Base-by-base conservation (phyloP, 2,888 invertebrate species). In the Stenchaetothrips biformis region DNA sequence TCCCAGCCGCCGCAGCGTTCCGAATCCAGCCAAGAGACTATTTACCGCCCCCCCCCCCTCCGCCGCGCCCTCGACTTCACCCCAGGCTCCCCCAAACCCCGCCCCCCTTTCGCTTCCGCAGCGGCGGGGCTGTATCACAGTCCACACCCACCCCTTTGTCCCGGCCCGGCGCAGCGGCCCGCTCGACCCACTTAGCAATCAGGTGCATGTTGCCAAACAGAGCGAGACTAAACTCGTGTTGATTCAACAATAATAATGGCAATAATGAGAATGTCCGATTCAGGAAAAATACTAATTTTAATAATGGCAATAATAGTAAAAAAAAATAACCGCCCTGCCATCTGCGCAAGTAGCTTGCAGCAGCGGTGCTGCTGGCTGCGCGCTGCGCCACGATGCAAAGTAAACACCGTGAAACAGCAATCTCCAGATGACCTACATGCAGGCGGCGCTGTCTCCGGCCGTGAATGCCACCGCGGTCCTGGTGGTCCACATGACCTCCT, bases 351-450 rank as follows among this genome's bases (percentile, higher is more conserved):
- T 37, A 37, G 37, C 37, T 37, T 1, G 37, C 37, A 37, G 37
- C 37, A 37, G 37, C 37, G 67, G 67, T 21, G n/a, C 9, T 21
- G 21, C 67, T 2, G 21, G 67, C 21, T 9, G 67, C 21, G 67
- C 67, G 18, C 21, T 9, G 62, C 62, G 25, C 67, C 53, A 53
- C 53, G 53, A 9, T 8, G 16, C 4, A 18, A 18, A 18, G 11
- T 13, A 13, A 0, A 25, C 67, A 21, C 21, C 67, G 53, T 9
- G 53, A 11, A 74, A 21, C 67, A 74, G 21, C 67, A 74, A 74
- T 74, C 67, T 74, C 67, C 67, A 74, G 67, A 74, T 74, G 67
- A 74, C 67, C 67, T 21, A 74, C 67, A 74, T 74, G 25, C 25
- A 21, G 21, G 11, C 53, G 9, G 13, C 53, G 16, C 53, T 7